Base-by-base conservation (phyloP, 1,140 invertebrate genomes). In the Harpegnathos saltator region DNA sequence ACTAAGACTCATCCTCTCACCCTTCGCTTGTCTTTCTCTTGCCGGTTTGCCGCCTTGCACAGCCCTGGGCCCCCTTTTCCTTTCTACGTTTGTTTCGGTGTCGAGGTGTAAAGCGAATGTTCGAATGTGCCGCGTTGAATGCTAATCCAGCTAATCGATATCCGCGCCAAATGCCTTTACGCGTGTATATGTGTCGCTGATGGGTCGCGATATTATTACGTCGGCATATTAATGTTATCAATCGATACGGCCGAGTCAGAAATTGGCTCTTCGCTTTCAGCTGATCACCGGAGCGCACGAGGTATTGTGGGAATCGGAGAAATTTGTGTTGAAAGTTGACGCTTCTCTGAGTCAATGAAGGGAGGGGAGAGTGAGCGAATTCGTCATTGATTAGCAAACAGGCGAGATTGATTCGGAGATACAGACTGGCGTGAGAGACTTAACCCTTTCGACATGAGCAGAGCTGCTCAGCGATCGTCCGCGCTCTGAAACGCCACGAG, bases 21-120 rank as follows among this genome's bases (percentile, higher is more conserved):
- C 52, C 54, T 50, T 33, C 26, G 26, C 19, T 78, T 78, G n/a
- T 22, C n/a, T 78, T 65, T 1, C 29, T 44, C 44, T 68, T 44
- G 11, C 38, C 73, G 14, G 50, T 56, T 61, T 15, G 9, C 17
- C 14, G 22, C 52, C 19, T 3, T 69, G 59, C 33, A 3, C 59
- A 4, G n/a, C n/a, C n/a, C n/a, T n/a, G n/a, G n/a, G n/a, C n/a
- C n/a, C n/a, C n/a, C n/a, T 54, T 22, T 15, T 80, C 17, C 14
- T 69, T n/a, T 58, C 44, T 44, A 11, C 52, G 14, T 19, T 29
- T 69, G 24, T 2, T 9, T 38, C 4, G 17, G 54, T 50, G n/a
- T n/a, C n/a, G n/a, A 14, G 22, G 12, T 54, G 17, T n/a, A n/a
- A n/a, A n/a, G n/a, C n/a, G 12, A n/a, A 4, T 44, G 29, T 48